Percentiles rank a stretch among this genome's conserved stretches.
These are phyloP conservation scores for Silurus aristotelis DNA, from an alignment of 2,797 vertebrate species.

Conservation along the genomic window DNA sequence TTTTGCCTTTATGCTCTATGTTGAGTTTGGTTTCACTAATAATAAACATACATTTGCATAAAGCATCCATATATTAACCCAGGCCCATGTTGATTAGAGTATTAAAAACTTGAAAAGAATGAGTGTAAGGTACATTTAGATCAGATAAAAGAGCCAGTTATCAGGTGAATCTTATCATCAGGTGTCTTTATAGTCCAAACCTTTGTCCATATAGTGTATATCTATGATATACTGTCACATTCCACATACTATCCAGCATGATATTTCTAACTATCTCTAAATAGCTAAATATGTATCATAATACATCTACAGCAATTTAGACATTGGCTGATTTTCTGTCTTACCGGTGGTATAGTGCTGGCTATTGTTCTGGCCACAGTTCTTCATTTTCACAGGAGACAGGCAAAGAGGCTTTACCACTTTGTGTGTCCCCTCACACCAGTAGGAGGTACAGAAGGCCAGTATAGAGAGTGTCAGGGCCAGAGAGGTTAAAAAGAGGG, in stretches of 20 bases:
- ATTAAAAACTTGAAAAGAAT: too few relatives aligned
- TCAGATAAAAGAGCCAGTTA: too few relatives aligned
- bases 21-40: too few relatives aligned
- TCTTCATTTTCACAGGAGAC: conserved; percentile 84
- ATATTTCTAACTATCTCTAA: neutral
- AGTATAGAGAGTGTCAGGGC: conserved; percentile 82
- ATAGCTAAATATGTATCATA: neutral
- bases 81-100: too few relatives aligned
- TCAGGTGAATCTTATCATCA: too few relatives aligned
- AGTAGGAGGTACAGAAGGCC: conserved; percentile 84
- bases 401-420: conserved; percentile 86
- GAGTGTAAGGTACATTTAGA: too few relatives aligned
- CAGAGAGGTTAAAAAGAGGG: conserved; percentile 78
- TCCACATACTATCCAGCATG: neutral
- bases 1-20: too few relatives aligned
- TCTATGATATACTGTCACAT: too few relatives aligned
- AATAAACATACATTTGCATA: too few relatives aligned
- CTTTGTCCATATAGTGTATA: too few relatives aligned
- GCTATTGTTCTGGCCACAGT: conserved; percentile 80
- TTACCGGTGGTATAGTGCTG: conserved; percentile 77
- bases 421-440: conserved; percentile 86
- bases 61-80: too few relatives aligned
- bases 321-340: neutral
- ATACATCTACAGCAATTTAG: neutral
- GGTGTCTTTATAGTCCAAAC: too few relatives aligned